Conservation (phyloP, 2,113 vertebrate genomes). For the Ptychochromis oligacanthus region DNA sequence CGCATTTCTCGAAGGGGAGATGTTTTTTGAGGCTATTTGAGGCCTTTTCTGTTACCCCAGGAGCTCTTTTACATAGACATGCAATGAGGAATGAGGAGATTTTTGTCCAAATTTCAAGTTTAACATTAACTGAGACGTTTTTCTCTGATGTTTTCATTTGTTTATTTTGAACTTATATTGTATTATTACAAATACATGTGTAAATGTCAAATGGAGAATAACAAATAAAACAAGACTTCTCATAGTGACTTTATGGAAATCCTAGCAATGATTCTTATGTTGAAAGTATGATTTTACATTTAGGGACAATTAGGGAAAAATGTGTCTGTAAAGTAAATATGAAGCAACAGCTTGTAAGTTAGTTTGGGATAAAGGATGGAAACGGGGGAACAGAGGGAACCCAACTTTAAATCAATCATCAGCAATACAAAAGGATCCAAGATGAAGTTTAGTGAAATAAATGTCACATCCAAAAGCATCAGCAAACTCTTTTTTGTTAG, state of each 20-base stretch:
- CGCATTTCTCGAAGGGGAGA: neutral
- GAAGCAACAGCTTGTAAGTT: neutral
- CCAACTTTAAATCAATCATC: neutral
- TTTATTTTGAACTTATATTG: neutral
- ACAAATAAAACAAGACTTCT: neutral
- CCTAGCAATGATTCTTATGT: neutral
- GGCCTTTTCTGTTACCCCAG: slow-evolving; percentile 26
- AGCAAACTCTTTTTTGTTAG: neutral
- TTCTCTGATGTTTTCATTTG: neutral
- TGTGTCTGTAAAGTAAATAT: neutral
- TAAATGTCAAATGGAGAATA: neutral
- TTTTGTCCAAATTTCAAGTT: neutral
- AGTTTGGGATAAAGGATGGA: neutral
- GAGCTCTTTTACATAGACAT: slow-evolving; percentile 10
- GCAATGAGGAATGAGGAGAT: neutral
- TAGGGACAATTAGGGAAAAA: neutral
- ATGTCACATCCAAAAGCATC: neutral
- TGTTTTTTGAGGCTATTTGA: slow-evolving; percentile 8
- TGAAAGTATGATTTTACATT: neutral
- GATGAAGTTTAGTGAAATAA: neutral
- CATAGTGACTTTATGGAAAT: neutral
- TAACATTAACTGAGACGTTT: neutral
- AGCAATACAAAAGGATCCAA: neutral
- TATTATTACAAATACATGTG: neutral
- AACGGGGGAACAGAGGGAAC: neutral